phyloP scores from a whole-genome alignment of 1,140 invertebrate species.

The Bradysia coprophila region DNA sequence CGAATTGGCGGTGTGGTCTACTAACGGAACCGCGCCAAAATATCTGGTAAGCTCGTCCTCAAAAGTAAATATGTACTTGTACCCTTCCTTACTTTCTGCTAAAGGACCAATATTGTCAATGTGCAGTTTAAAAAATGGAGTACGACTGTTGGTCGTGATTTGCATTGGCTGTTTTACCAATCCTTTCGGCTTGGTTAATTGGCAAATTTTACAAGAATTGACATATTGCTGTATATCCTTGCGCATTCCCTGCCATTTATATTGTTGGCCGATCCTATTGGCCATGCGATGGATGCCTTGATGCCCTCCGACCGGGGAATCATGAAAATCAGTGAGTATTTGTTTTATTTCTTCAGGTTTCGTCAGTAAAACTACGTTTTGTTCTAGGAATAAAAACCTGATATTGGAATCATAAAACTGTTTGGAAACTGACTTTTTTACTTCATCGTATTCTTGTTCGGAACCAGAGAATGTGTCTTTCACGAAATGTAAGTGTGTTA shows the following conservation, averaged over 20 bases:
- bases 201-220: slow-evolving; percentile 8
- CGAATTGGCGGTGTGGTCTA: not conserved
- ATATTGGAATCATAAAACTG: too few species aligned
- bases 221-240: slow-evolving; percentile 4
- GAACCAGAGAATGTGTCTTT: too few species aligned
- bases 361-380: too few species aligned
- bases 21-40: not conserved
- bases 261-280: not conserved
- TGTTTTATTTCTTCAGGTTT: not conserved
- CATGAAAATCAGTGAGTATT: not conserved
- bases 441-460: too few species aligned
- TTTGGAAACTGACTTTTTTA: too few species aligned
- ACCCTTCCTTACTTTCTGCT: not conserved
- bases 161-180: slow-evolving; percentile 9
- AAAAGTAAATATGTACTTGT: not conserved
- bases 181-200: slow-evolving; percentile 7
- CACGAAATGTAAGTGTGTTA: too few species aligned
- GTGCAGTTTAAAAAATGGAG: slow-evolving; percentile 9
- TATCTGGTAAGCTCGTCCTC: not conserved
- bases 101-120: slow-evolving; percentile 13
- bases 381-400: too few species aligned
- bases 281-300: not conserved
- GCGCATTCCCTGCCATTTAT: slow-evolving; percentile 1
- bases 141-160: slow-evolving; percentile 9
- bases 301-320: not conserved